Base-by-base conservation (phyloP, 2,888 invertebrate species). In the Archips xylosteana region DNA sequence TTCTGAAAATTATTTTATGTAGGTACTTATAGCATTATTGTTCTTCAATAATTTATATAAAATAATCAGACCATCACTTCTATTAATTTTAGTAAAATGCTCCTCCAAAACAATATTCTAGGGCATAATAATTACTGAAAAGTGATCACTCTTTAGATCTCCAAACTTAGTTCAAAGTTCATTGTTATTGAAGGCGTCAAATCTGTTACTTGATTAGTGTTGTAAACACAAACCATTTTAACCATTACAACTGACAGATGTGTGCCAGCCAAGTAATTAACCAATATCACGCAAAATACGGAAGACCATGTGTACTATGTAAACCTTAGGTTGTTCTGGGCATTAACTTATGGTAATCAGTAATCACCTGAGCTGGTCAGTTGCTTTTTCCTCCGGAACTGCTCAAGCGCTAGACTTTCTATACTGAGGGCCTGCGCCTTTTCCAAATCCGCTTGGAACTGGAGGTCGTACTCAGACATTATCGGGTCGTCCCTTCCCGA, bases 391-490 rank as follows among this genome's bases (percentile, higher is more conserved):
- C 97, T 95, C 80, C 96, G 95, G 88, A 97, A 98, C 86, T 97
- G 96, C 85, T 98, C 98, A 78, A 98, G 92, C 57, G 97, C 98
- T 79, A 97, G 95, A 83, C 97, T 97, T 93, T 98, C 98, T 85
- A 98, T 94, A 91, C 98, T 98, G 64, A 98, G 93, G 68, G 98
- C 98, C 87, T 97, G 97, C 1, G 98, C 98, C 88, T 97, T 96
- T 90, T 98, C 98, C 87, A 98, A 92, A 86, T 98, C 98, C 77
- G 97, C 97, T 95, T 97, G 96, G 86, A 97, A 98, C 90, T 97
- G 97, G 83, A 96, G 96, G 84, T 98, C 98, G 92, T 96, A 96
- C 86, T 97, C 97, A 70, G 95, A 94, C 95, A 95, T 95, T 83
- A 81, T 92, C 79, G 80, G 78, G 70, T 80, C 76, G 81, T 81